Percentiles rank a stretch among this genome's conserved stretches.
Conservation (phyloP, 2,888 invertebrate genomes). For the Rhagium mordax region DNA sequence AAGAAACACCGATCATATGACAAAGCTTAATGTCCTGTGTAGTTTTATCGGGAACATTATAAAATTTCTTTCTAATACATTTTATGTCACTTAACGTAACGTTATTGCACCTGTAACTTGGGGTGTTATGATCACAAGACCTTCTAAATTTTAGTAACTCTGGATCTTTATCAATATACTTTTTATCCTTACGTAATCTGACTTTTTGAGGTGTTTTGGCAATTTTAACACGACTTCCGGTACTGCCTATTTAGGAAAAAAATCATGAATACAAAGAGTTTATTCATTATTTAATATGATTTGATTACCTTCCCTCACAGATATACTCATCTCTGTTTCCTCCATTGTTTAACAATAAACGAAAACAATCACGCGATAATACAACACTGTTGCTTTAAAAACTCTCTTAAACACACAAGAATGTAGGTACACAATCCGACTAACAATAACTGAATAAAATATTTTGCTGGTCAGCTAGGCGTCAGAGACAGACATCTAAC, state of each 20-base stretch:
- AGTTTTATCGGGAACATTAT: not conserved
- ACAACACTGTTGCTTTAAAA: not conserved
- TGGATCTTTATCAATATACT: not conserved
- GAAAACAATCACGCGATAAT: not conserved
- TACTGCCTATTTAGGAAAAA: not conserved
- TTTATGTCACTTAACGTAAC: not conserved
- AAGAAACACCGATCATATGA: not conserved
- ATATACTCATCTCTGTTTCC: not conserved
- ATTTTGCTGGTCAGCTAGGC: no score
- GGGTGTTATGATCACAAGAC: not conserved
- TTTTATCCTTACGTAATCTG: not conserved
- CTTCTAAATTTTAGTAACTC: not conserved
- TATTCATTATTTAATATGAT: not conserved
- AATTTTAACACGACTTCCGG: not conserved
- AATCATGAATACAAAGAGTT: not conserved
- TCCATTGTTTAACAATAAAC: not conserved
- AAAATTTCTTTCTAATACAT: not conserved
- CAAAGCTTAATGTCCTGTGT: conserved; percentile 6
- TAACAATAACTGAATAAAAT: no score
- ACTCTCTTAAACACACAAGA: not conserved
- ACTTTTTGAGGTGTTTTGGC: not conserved
- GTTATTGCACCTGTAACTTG: not conserved
- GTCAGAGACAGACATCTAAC: not conserved
- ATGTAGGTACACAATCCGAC: not conserved
- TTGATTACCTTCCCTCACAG: not conserved